These are phyloP conservation scores for Chromoteleia sp. DNA, from an alignment of 2,888 invertebrate genomes.

Conservation along the genomic window DNA sequence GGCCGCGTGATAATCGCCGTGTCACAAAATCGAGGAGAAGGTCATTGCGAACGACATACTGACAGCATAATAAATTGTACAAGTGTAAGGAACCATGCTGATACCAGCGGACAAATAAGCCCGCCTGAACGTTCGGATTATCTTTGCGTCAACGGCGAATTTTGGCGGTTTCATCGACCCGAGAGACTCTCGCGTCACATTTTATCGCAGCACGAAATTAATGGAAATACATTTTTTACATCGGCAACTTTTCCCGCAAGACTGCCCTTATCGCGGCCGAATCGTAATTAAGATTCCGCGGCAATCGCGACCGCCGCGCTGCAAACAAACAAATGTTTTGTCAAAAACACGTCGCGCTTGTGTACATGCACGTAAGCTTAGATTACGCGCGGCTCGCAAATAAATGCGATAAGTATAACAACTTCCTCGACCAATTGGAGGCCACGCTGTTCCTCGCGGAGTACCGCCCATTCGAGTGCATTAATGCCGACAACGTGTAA, in stretches of 20 bases:
- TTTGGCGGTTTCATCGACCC: constrained; percentile 28
- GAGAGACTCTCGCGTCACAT: constrained; percentile 9
- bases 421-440: constrained; percentile 81
- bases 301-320: constrained; percentile 27
- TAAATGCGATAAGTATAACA: constrained; percentile 82
- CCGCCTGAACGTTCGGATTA: constrained; percentile 50
- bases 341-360: constrained; percentile 31
- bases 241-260: neutral
- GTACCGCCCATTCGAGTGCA: constrained; percentile 81
- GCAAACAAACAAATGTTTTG: constrained; percentile 47
- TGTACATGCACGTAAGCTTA: constrained; percentile 46
- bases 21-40: constrained; percentile 83
- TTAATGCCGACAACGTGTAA: constrained; percentile 74
- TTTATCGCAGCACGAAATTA: neutral
- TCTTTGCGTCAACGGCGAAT: constrained; percentile 49
- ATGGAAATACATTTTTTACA: too few relatives aligned
- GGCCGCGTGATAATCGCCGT: constrained; percentile 81
- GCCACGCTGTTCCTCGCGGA: constrained; percentile 74
- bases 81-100: constrained; percentile 63
- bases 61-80: constrained; percentile 83
- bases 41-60: constrained; percentile 83
- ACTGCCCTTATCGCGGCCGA: neutral
- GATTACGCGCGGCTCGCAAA: constrained; percentile 69
- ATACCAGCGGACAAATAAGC: constrained; percentile 62
- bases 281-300: constrained; percentile 42